phyloP scores from a whole-genome alignment of 1,140 invertebrate species.

The Tribolium castaneum region DNA sequence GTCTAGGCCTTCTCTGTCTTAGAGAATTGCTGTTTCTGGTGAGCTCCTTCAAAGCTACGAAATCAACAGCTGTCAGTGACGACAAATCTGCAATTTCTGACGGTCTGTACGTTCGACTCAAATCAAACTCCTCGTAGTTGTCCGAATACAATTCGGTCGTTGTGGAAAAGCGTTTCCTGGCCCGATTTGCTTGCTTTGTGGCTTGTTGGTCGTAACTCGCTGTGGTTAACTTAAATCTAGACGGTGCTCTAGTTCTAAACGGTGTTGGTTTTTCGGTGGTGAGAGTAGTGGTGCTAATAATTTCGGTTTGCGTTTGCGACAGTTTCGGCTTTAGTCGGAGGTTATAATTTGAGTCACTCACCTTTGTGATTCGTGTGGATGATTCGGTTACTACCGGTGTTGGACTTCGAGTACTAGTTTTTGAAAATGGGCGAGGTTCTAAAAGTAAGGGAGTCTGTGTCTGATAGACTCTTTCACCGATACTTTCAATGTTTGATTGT shows the following conservation, averaged over 20 bases:
- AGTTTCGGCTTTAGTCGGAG: conserved; percentile 49
- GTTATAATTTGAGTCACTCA: conserved; percentile 57
- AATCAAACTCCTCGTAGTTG: conserved; percentile 39
- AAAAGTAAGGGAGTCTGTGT: conserved; percentile 54
- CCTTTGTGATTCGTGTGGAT: conserved; percentile 60
- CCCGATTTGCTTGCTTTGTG: neutral
- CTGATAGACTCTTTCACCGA: conserved; percentile 4
- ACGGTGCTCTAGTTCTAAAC: conserved; percentile 18
- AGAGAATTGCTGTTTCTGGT: conserved; percentile 17
- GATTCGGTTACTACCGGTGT: conserved; percentile 63
- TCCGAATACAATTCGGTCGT: conserved; percentile 12
- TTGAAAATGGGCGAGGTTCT: conserved; percentile 61
- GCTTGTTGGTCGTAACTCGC: neutral
- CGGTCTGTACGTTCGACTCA: conserved; percentile 52
- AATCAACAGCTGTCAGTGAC: conserved; percentile 62
- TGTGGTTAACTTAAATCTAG: conserved; percentile 41
- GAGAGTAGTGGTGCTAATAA: conserved; percentile 49
- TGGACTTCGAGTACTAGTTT: conserved; percentile 59
- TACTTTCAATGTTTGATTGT: neutral
- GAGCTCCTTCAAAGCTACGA: conserved; percentile 45
- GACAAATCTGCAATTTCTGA: conserved; percentile 62
- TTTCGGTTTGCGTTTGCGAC: conserved; percentile 65
- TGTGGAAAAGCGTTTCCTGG: conserved; percentile 26
- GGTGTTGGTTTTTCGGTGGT: conserved; percentile 45
- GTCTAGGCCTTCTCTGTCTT: conserved; percentile 44